phyloP scores from a whole-genome alignment of 2,113 vertebrate genomes.

The Xenopus borealis region DNA sequence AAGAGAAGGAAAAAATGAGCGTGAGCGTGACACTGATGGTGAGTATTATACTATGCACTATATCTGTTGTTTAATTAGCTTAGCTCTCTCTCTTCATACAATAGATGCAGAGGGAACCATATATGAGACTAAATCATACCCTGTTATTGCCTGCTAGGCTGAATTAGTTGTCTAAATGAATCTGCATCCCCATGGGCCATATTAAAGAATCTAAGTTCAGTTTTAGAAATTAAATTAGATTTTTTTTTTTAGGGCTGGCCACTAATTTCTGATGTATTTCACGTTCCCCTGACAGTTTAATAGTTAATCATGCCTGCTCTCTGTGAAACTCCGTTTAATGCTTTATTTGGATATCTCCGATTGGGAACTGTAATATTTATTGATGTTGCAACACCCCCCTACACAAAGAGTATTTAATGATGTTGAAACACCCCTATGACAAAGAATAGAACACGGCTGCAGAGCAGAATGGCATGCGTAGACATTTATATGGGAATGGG shows the following conservation, averaged over 20 bases:
- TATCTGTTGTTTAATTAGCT: slow-evolving; percentile 11
- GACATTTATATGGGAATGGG: not conserved
- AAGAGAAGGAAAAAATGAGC: not conserved
- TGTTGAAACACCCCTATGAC: not conserved
- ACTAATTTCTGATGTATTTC: not conserved
- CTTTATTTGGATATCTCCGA: not conserved
- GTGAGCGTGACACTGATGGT: not conserved
- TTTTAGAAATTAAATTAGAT: not conserved
- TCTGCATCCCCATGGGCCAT: not conserved
- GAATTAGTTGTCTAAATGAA: not conserved
- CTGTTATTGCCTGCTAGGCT: not conserved
- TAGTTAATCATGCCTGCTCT: not conserved
- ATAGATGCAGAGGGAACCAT: not conserved
- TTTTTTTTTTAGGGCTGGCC: not conserved
- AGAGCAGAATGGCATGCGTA: not conserved
- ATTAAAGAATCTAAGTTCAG: not conserved
- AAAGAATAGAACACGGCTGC: not conserved
- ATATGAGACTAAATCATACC: slow-evolving; percentile 7
- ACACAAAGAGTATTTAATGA: too few species aligned
- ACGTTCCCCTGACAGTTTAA: not conserved
- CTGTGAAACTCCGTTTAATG: not conserved
- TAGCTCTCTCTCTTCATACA: slow-evolving; percentile 1
- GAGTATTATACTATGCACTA: slow-evolving; percentile 15
- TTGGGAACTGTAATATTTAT: not conserved
- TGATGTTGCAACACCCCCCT: not conserved